A percentile compares a stretch with the other conserved stretches of the same genome.
phyloP scores from a whole-genome alignment of 2,113 vertebrate genomes.

The Thalassoma bifasciatum region DNA sequence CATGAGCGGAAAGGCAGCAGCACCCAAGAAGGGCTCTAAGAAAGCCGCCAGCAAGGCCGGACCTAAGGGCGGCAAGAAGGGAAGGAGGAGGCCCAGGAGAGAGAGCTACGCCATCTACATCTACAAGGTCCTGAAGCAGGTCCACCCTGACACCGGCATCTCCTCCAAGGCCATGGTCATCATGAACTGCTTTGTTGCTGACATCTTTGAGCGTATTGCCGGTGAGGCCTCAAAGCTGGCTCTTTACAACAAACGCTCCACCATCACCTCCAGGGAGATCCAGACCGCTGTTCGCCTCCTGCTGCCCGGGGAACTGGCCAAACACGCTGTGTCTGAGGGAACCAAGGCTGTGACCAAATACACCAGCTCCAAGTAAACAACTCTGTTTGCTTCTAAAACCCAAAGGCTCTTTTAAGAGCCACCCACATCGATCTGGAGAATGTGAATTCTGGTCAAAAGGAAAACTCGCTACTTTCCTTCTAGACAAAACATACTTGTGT shows the following conservation, averaged over 20 bases:
- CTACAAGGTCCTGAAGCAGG: slow-evolving; percentile 70
- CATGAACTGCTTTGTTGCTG: slow-evolving; percentile 67
- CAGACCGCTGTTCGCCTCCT: slow-evolving; percentile 86
- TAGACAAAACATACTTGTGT: too few relatives aligned
- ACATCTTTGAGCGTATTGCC: slow-evolving; percentile 76
- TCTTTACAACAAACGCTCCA: slow-evolving; percentile 78
- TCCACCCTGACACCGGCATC: slow-evolving; percentile 62
- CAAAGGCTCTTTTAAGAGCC: slow-evolving; percentile 32
- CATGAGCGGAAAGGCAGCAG: neutral
- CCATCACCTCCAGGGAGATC: slow-evolving; percentile 86
- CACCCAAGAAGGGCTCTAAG: slow-evolving; percentile 45
- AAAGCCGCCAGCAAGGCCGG: slow-evolving; percentile 17
- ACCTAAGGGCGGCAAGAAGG: slow-evolving; percentile 9
- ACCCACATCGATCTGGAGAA: too few relatives aligned
- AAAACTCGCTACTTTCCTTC: too few relatives aligned
- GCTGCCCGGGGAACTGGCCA: slow-evolving; percentile 69
- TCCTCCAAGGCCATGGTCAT: slow-evolving; percentile 69
- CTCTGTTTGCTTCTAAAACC: fast-evolving
- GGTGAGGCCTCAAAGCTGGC: slow-evolving; percentile 66
- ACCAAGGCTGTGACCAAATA: slow-evolving; percentile 72
- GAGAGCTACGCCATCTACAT: slow-evolving; percentile 68
- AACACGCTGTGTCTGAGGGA: slow-evolving; percentile 70
- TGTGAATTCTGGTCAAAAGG: too few relatives aligned
- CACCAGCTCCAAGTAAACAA: slow-evolving; percentile 61
- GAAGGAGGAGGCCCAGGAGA: slow-evolving; percentile 29